These are phyloP conservation scores for Microcebus griseorufus DNA, from an alignment of 2,113 vertebrate species.

Conservation along the genomic window DNA sequence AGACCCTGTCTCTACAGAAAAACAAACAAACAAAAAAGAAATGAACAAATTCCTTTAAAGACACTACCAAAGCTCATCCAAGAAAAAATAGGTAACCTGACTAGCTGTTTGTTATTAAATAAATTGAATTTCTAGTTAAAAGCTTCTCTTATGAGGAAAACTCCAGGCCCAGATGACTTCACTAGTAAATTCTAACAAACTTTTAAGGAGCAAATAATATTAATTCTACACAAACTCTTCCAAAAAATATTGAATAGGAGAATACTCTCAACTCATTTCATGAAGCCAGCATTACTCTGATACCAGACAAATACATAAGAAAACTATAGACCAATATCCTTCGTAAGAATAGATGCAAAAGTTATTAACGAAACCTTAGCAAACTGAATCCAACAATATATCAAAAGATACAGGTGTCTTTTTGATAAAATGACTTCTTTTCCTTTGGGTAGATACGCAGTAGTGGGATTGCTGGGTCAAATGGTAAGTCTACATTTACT, in stretches of 20 bases:
- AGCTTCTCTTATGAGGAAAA: neutral
- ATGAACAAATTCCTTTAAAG: neutral
- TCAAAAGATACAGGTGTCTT: no score
- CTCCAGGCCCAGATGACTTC: neutral
- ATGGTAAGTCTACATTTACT: no score
- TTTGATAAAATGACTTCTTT: no score
- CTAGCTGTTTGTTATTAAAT: neutral
- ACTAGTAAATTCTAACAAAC: neutral
- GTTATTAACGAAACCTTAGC: no score
- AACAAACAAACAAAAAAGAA: neutral
- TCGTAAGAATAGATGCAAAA: neutral
- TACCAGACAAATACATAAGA: neutral
- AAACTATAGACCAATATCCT: conserved; percentile 10
- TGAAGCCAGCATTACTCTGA: neutral
- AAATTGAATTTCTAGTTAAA: neutral
- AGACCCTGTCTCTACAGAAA: no score
- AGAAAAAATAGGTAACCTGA: conserved; percentile 4
- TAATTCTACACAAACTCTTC: neutral
- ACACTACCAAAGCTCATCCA: neutral
- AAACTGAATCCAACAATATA: no score
- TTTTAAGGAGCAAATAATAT: neutral
- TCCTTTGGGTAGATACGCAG: no score
- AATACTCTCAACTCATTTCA: conserved; percentile 38
- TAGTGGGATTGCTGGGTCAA: no score
- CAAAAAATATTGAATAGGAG: neutral